These are phyloP conservation scores for Brachyhypopomus occidentalis DNA, from an alignment of 2,113 vertebrate genomes.

Conservation along the genomic window DNA sequence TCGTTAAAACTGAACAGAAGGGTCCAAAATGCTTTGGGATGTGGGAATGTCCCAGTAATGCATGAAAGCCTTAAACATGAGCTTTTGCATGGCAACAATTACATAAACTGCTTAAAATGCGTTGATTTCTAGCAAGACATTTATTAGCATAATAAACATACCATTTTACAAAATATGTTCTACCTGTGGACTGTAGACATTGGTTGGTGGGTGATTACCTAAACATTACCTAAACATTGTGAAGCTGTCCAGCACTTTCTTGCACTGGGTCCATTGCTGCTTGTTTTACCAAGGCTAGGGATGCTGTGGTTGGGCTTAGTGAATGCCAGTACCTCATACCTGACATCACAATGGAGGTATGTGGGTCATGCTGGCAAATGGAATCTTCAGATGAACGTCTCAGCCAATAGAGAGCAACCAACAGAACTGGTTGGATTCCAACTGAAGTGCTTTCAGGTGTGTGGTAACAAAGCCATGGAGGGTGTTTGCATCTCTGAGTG, in stretches of 20 bases:
- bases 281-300: neutral
- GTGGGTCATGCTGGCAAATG: neutral
- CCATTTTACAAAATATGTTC: neutral
- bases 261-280: neutral
- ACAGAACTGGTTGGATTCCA: slow-evolving; percentile 15
- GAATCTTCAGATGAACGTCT: neutral
- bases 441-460: slow-evolving; percentile 6
- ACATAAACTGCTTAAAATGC: neutral
- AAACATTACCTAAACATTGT: no score
- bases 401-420: slow-evolving; percentile 7
- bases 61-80: slow-evolving; percentile 50
- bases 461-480: neutral
- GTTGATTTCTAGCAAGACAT: neutral
- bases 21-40: slow-evolving; percentile 2
- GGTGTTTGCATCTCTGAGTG: neutral
- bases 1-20: neutral
- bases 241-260: neutral
- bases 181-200: neutral
- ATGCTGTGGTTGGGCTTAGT: neutral
- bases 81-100: slow-evolving; percentile 41
- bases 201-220: neutral
- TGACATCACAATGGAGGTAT: neutral
- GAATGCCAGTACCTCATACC: neutral
- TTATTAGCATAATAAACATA: neutral
- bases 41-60: slow-evolving; percentile 23